phyloP scores from a whole-genome alignment of 2,888 invertebrate genomes.

The Heliconius erato region DNA sequence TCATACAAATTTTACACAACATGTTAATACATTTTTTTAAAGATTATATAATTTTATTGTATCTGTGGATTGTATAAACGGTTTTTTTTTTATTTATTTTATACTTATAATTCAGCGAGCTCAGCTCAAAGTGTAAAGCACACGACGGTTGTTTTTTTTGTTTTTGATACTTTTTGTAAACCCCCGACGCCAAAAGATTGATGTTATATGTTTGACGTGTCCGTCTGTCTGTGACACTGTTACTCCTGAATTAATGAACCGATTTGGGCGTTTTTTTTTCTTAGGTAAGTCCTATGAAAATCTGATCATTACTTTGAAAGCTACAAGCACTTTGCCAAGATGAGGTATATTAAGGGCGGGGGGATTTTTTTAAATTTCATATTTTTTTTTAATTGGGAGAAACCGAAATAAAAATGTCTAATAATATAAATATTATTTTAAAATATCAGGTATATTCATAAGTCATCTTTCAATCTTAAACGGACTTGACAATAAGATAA shows the following conservation, averaged over 20 bases:
- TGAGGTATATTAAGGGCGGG: too few relatives aligned
- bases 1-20: background rate
- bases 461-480: background rate
- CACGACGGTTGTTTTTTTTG: too few relatives aligned
- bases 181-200: too few relatives aligned
- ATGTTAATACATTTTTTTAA: background rate
- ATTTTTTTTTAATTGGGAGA: background rate
- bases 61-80: background rate
- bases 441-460: background rate
- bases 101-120: background rate
- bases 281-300: too few relatives aligned
- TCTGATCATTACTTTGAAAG: too few relatives aligned
- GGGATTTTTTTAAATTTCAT: background rate
- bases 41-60: background rate
- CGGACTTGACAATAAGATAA: slow-evolving; percentile 6
- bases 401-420: background rate
- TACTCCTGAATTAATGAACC: too few relatives aligned
- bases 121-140: background rate
- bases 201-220: too few relatives aligned
- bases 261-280: too few relatives aligned
- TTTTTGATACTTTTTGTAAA: too few relatives aligned
- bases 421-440: background rate
- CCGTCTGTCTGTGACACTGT: too few relatives aligned
- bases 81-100: background rate
- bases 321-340: too few relatives aligned